These are phyloP conservation scores for Malurus splendens DNA, from an alignment of 2,797 vertebrate genomes.

Conservation along the genomic window DNA sequence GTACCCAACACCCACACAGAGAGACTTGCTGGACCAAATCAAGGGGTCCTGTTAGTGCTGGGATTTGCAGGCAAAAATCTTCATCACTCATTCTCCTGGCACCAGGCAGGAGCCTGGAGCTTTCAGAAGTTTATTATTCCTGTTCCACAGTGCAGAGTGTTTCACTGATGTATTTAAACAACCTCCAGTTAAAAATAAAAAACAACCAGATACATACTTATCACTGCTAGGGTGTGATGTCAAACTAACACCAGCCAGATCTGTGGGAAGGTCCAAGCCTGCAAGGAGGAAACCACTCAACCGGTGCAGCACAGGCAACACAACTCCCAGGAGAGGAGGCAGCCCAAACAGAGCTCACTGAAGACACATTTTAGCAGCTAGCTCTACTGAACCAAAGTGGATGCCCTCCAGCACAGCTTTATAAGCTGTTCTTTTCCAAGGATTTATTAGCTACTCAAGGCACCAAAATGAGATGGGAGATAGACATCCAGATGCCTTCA, in stretches of 20 bases:
- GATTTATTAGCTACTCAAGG: neutral
- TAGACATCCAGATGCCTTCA: neutral
- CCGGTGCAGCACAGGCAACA: neutral
- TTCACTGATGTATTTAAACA: neutral
- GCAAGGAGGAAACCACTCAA: neutral
- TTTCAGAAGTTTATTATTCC: constrained; percentile 20
- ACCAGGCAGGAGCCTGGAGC: neutral
- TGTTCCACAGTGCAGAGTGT: neutral
- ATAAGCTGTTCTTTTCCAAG: neutral
- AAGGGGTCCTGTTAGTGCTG: neutral
- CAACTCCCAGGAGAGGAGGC: neutral
- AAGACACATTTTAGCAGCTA: neutral
- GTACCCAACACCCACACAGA: neutral
- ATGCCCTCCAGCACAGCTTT: neutral
- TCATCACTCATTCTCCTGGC: neutral
- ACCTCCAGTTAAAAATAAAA: neutral
- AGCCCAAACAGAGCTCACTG: neutral
- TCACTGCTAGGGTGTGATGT: neutral
- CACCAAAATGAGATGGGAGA: neutral
- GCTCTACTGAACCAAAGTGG: neutral
- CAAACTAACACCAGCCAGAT: neutral
- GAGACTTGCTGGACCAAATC: neutral
- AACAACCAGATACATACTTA: neutral
- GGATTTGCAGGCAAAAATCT: neutral
- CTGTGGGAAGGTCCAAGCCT: neutral